Percentiles rank a stretch among this genome's conserved stretches.
phyloP scores from a whole-genome alignment of 2,888 invertebrate genomes.

The Tethea ocularis region DNA sequence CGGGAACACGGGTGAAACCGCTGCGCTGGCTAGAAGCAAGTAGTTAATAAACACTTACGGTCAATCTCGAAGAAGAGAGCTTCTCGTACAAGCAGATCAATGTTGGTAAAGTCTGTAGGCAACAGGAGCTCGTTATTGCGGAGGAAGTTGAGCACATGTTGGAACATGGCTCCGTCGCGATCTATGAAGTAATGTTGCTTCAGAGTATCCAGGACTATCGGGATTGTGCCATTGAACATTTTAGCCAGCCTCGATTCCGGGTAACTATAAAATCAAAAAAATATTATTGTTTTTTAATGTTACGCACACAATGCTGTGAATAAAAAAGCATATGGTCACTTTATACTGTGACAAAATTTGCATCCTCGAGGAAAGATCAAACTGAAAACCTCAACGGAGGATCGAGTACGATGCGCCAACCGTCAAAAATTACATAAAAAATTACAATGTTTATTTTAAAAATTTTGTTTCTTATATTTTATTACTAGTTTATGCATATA shows the following conservation, averaged over 20 bases:
- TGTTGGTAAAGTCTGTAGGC: slow-evolving; percentile 93
- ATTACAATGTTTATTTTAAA: too few relatives aligned
- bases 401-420: not conserved
- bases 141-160: slow-evolving; percentile 98
- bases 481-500: too few relatives aligned
- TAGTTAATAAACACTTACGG: slow-evolving; percentile 85
- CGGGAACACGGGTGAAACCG: too few relatives aligned
- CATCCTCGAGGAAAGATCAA: not conserved
- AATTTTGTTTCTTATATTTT: too few relatives aligned
- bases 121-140: slow-evolving; percentile 94
- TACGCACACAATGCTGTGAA: too few relatives aligned
- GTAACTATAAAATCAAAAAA: slow-evolving; percentile 86
- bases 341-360: too few relatives aligned
- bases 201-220: slow-evolving; percentile 96
- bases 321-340: not conserved
- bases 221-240: slow-evolving; percentile 97
- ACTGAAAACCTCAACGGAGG: not conserved
- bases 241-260: slow-evolving; percentile 96
- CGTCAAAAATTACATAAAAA: too few relatives aligned
- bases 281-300: slow-evolving; percentile 9
- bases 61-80: slow-evolving; percentile 95
- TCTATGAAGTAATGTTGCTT: slow-evolving; percentile 99
- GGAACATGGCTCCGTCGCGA: slow-evolving; percentile 98
- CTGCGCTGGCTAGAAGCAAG: too few relatives aligned
- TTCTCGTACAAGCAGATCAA: slow-evolving; percentile 95